Evolutionary conservation across 92 coral and sea anemone species (phyloP).

Genomic region (Phenganax stokvisi): DNA sequence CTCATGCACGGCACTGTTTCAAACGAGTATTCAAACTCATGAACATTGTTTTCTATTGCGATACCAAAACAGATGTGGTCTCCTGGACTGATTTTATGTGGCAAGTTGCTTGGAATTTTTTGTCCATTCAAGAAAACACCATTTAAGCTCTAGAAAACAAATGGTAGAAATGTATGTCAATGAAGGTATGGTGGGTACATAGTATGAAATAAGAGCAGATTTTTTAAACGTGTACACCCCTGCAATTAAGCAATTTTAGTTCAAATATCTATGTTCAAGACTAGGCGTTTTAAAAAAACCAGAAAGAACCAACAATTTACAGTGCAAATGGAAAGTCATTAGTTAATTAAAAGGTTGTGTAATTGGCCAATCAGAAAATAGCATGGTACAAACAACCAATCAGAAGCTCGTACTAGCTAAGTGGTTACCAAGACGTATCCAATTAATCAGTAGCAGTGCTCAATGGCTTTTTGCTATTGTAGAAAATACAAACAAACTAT

Average conservation of each 20-base stretch:
- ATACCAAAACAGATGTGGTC: constrained; percentile 90
- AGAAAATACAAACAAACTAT: too few species aligned
- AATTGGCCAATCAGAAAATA: not conserved
- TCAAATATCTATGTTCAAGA: too few species aligned
- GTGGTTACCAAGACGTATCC: not conserved
- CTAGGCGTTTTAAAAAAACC: too few species aligned
- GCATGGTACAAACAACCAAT: not conserved
- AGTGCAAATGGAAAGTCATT: too few species aligned
- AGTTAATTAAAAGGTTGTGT: too few species aligned
- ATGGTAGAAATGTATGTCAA: too few species aligned
- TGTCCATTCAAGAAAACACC: constrained; percentile 85
- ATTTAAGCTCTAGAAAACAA: constrained; percentile 69
- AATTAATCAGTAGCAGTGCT: constrained; percentile 27
- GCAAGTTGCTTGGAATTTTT: constrained; percentile 51
- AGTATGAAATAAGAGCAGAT: too few species aligned
- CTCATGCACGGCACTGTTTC: constrained; percentile 59
- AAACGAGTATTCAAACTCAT: constrained; percentile 90
- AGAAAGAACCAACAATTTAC: too few species aligned
- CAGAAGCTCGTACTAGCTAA: not conserved
- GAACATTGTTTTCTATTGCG: constrained; percentile 67
- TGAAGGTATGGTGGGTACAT: too few species aligned
- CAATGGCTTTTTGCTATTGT: too few species aligned
- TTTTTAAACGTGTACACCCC: too few species aligned
- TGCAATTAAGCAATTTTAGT: too few species aligned
- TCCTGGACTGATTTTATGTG: constrained; percentile 59